Percentiles rank a stretch among this genome's conserved stretches.
These are phyloP conservation scores for Galleria mellonella DNA, from an alignment of 1,140 invertebrate genomes.

Conservation along the genomic window DNA sequence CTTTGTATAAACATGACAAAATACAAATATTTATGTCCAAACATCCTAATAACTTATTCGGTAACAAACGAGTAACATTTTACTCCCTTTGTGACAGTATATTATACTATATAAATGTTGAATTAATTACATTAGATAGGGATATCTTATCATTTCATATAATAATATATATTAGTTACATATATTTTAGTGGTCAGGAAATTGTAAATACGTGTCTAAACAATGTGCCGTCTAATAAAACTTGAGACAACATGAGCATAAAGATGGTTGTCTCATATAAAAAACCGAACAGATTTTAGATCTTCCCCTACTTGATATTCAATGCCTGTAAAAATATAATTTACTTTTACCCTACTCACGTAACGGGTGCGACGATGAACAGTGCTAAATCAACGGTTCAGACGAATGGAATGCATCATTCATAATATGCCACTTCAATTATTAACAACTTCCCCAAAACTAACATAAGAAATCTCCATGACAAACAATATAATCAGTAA, in stretches of 20 bases:
- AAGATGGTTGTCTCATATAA: constrained; percentile 3
- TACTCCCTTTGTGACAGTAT: constrained; percentile 62
- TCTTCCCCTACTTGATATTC: constrained; percentile 17
- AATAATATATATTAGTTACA: constrained; percentile 2
- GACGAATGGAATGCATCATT: constrained; percentile 66
- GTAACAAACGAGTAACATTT: constrained; percentile 65
- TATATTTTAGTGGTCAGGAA: constrained; percentile 31
- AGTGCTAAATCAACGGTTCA: constrained; percentile 47
- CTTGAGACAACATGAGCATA: background rate
- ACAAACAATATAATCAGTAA: constrained; percentile 37
- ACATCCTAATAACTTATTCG: constrained; percentile 56
- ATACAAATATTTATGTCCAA: constrained; percentile 67
- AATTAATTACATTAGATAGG: constrained; percentile 31
- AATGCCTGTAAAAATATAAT: constrained; percentile 42
- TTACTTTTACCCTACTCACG: constrained; percentile 26
- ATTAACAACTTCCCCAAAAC: constrained; percentile 38
- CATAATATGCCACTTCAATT: constrained; percentile 46
- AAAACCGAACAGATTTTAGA: constrained; percentile 1
- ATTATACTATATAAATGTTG: constrained; percentile 20
- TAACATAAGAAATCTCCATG: constrained; percentile 33
- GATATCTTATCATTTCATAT: constrained; percentile 24
- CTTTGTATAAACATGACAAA: constrained; percentile 72
- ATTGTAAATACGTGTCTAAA: constrained; percentile 19
- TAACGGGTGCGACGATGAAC: constrained; percentile 55
- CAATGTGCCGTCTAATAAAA: background rate